phyloP scores from a whole-genome alignment of 2,797 vertebrate genomes.

The Sciurus vulgaris region DNA sequence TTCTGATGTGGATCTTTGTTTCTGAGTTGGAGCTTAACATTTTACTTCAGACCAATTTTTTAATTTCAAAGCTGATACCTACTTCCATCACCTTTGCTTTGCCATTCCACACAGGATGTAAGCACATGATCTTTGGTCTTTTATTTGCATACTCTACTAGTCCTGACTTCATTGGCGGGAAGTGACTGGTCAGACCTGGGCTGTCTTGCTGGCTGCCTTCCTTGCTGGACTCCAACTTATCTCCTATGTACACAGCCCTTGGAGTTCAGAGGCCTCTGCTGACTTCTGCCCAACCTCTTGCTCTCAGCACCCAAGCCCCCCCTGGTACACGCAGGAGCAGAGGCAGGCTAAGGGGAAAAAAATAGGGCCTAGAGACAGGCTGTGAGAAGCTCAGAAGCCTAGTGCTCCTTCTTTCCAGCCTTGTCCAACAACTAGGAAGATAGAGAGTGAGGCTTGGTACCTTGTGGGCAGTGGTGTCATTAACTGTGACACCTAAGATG shows the following conservation, averaged over 20 bases:
- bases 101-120: slow-evolving; percentile 46
- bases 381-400: slow-evolving; percentile 65
- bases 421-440: slow-evolving; percentile 59
- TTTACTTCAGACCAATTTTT: slow-evolving; percentile 38
- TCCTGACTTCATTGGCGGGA: slow-evolving; percentile 79
- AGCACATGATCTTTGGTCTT: slow-evolving; percentile 78
- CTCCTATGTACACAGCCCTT: slow-evolving; percentile 78
- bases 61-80: slow-evolving; percentile 62
- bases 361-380: slow-evolving; percentile 63
- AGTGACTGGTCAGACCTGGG: slow-evolving; percentile 72
- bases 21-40: slow-evolving; percentile 56
- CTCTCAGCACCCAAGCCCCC: slow-evolving; percentile 65
- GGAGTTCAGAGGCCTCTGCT: slow-evolving; percentile 79
- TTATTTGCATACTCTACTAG: slow-evolving; percentile 79
- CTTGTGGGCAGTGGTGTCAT: slow-evolving; percentile 52
- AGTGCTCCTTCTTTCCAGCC: neutral
- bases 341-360: slow-evolving; percentile 47
- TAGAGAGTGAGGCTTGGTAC: slow-evolving; percentile 51
- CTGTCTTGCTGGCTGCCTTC: slow-evolving; percentile 70
- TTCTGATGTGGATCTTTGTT: slow-evolving; percentile 64
- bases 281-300: slow-evolving; percentile 69
- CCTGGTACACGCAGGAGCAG: slow-evolving; percentile 67
- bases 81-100: slow-evolving; percentile 67
- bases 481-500: slow-evolving; percentile 84
- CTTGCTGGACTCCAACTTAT: slow-evolving; percentile 69